Base-by-base conservation (phyloP, 2,888 invertebrate genomes). In the Lochmaea crataegi region DNA sequence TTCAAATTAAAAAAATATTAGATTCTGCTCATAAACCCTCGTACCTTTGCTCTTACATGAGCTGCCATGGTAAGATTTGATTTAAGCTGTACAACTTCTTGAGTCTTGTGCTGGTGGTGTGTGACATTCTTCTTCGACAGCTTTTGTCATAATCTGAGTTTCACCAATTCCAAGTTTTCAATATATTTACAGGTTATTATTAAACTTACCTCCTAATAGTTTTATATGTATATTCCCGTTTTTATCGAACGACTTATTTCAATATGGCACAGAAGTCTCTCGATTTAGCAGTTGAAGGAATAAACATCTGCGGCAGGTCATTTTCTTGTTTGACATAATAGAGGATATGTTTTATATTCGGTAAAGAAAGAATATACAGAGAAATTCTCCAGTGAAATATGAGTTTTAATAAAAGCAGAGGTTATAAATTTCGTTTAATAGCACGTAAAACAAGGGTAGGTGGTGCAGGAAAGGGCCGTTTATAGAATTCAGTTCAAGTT, bases 351-450 rank as follows among this genome's bases (percentile, higher is more conserved):
- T 74, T 75, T 74, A 77, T 68, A 65, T 65, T 74, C 75, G 73
- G 78, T 76, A 76, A 79, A 77, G 77, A 77, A 77, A 77, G 75
- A 32, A 60, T 74, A 74, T 71, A 65, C 73, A 73, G 76, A 77
- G 72, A 78, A 78, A 76, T 75, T 75, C 73, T 69, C 67, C 75
- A 58, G 75, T 78, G 76, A 81, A 80, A 81, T 79, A 80, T 79
- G 77, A 79, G 77, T 78, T 80, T 80, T 81, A 80, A 81, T 80
- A 81, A 79, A 79, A 78, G 79, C 76, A 73, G 73, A 63, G 75
- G 74, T 71, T 77, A 80, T 82, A 82, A 81, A 81, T 82, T 80
- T 74, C 56, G 76, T 77, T 78, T 80, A 81, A 77, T 77, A 75
- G 77, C 74, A 74, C 77, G 74, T 76, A 77, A 78, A 80, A 72